Conservation (phyloP, 1,140 invertebrate genomes). For the Hycleus phaleratus region DNA sequence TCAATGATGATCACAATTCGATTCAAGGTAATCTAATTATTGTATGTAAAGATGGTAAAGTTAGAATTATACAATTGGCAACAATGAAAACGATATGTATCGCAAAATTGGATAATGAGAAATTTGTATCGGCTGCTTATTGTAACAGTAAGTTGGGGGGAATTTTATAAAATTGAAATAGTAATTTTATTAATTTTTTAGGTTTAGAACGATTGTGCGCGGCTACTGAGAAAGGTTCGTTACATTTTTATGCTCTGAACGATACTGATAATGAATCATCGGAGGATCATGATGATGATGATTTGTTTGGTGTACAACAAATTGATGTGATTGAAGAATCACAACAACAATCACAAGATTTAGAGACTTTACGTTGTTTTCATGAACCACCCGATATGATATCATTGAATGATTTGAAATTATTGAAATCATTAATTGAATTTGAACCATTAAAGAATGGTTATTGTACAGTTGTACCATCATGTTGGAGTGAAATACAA, state of each 20-base stretch:
- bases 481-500: slow-evolving; percentile 87
- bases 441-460: slow-evolving; percentile 55
- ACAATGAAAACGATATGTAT: slow-evolving; percentile 56
- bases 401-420: slow-evolving; percentile 42
- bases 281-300: slow-evolving; percentile 61
- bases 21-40: slow-evolving; percentile 44
- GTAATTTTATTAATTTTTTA: slow-evolving; percentile 28
- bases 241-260: slow-evolving; percentile 74
- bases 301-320: slow-evolving; percentile 34
- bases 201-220: slow-evolving; percentile 77
- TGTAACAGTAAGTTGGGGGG: slow-evolving; percentile 54
- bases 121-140: slow-evolving; percentile 67
- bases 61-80: slow-evolving; percentile 58
- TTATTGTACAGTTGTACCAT: slow-evolving; percentile 81
- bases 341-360: slow-evolving; percentile 4
- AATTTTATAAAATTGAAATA: neutral
- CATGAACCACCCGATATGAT: slow-evolving; percentile 32
- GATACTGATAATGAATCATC: slow-evolving; percentile 60
- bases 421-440: slow-evolving; percentile 55
- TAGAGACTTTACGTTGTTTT: slow-evolving; percentile 31
- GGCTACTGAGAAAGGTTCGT: slow-evolving; percentile 65
- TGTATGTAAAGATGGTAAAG: slow-evolving; percentile 60
- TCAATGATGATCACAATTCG: slow-evolving; percentile 25
- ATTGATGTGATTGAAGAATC: neutral
- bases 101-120: slow-evolving; percentile 55